A percentile compares a stretch with the other conserved stretches of the same genome.
Evolutionary conservation across 35 echinoderm and acorn worm genomes (phyloP).

Genomic region (Apostichopus californicus): DNA sequence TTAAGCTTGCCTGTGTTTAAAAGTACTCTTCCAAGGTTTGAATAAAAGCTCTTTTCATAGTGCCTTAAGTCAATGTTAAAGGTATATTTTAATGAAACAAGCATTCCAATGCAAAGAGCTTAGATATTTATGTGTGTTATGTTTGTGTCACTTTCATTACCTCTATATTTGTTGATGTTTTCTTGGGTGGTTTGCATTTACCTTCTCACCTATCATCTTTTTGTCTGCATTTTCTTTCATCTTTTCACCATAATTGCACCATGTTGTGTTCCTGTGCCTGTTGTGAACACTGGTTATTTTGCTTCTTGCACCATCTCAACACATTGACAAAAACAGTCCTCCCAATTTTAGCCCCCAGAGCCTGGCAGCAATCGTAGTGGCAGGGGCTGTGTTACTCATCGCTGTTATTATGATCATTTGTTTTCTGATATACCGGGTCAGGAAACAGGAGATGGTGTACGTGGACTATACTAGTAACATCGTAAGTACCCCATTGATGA

Average conservation of each 20-base stretch:
- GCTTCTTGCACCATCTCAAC: background rate
- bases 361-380: background rate
- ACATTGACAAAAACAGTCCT: conserved; percentile 19
- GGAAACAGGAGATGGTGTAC: conserved; percentile 42
- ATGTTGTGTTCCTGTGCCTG: conserved; percentile 3
- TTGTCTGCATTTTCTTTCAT: background rate
- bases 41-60: too few relatives aligned
- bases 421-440: conserved; percentile 18
- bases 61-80: too few relatives aligned
- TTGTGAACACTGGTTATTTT: background rate
- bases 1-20: too few relatives aligned
- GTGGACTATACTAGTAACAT: conserved; percentile 63
- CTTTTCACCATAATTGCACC: background rate
- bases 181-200: too few relatives aligned
- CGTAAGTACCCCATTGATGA: conserved; percentile 45
- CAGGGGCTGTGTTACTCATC: background rate
- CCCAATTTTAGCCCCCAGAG: background rate
- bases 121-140: too few relatives aligned
- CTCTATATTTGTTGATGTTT: too few relatives aligned
- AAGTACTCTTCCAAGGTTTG: too few relatives aligned
- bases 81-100: too few relatives aligned
- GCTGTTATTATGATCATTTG: conserved; percentile 42
- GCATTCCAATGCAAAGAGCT: too few relatives aligned
- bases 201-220: background rate
- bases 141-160: too few relatives aligned